Evolutionary conservation across 2,888 invertebrate genomes (phyloP).

Genomic region (Drosophila meridiana): DNA sequence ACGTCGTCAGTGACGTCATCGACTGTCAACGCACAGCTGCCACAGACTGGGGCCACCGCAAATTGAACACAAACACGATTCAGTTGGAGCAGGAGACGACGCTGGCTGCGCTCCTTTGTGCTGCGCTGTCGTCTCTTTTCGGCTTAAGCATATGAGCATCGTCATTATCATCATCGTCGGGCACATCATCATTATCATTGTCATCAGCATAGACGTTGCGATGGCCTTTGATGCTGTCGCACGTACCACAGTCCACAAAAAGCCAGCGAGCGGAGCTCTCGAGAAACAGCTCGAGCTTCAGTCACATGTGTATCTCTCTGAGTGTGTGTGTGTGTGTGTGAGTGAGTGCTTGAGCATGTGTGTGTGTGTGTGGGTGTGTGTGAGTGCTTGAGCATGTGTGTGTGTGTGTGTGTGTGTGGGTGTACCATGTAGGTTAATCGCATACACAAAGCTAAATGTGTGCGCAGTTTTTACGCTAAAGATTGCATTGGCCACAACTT

Average conservation of each 20-base stretch:
- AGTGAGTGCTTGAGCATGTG: slow-evolving; percentile 17
- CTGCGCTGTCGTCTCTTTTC: slow-evolving; percentile 20
- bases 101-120: slow-evolving; percentile 44
- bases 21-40: slow-evolving; percentile 65
- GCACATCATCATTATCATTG: slow-evolving; percentile 9
- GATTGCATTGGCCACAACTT: slow-evolving; percentile 61
- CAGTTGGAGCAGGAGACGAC: not conserved
- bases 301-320: slow-evolving; percentile 16
- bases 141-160: slow-evolving; percentile 28
- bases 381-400: slow-evolving; percentile 17
- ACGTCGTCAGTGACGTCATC: slow-evolving; percentile 56
- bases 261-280: slow-evolving; percentile 17
- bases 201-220: slow-evolving; percentile 19
- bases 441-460: slow-evolving; percentile 42
- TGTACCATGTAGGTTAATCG: slow-evolving; percentile 56
- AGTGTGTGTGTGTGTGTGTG: slow-evolving; percentile 19
- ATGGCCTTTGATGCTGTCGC: slow-evolving; percentile 16
- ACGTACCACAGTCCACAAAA: slow-evolving; percentile 35
- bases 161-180: not conserved
- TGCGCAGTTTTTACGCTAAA: slow-evolving; percentile 51
- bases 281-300: slow-evolving; percentile 13
- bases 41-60: slow-evolving; percentile 57
- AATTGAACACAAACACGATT: slow-evolving; percentile 66
- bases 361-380: not conserved
- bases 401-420: slow-evolving; percentile 15